Evolutionary conservation across 2,888 invertebrate species (phyloP).

Genomic region (Noctua fimbriata): DNA sequence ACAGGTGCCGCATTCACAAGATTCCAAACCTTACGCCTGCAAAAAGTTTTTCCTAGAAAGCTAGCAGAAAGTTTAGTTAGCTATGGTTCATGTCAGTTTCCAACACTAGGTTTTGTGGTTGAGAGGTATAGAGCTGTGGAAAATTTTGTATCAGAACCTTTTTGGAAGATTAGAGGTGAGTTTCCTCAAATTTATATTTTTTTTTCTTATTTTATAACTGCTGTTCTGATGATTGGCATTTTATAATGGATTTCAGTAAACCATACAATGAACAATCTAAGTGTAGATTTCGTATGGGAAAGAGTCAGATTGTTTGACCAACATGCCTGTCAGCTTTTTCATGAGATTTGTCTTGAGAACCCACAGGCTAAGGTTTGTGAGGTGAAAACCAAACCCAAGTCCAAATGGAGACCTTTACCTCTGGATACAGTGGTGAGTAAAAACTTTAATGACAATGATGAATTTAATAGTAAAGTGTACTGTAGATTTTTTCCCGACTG

Average conservation of each 20-base stretch:
- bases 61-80: slow-evolving; percentile 96
- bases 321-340: slow-evolving; percentile 94
- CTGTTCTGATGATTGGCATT: neutral
- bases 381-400: slow-evolving; percentile 96
- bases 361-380: slow-evolving; percentile 93
- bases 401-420: slow-evolving; percentile 98
- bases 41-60: slow-evolving; percentile 94
- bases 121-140: slow-evolving; percentile 98
- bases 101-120: slow-evolving; percentile 99
- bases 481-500: neutral
- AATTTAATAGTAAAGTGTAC: no score
- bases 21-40: slow-evolving; percentile 97
- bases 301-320: slow-evolving; percentile 97
- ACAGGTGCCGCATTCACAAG: slow-evolving; percentile 99
- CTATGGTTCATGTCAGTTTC: slow-evolving; percentile 99
- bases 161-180: slow-evolving; percentile 98
- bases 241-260: slow-evolving; percentile 89
- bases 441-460: neutral
- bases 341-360: slow-evolving; percentile 94
- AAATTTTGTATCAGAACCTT: slow-evolving; percentile 97
- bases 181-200: slow-evolving; percentile 3
- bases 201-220: slow-evolving; percentile 67
- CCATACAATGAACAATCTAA: slow-evolving; percentile 93
- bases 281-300: slow-evolving; percentile 97
- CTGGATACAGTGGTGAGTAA: slow-evolving; percentile 97